These are phyloP conservation scores for Sus scrofa DNA, from an alignment of 2,113 vertebrate species.

Conservation along the genomic window DNA sequence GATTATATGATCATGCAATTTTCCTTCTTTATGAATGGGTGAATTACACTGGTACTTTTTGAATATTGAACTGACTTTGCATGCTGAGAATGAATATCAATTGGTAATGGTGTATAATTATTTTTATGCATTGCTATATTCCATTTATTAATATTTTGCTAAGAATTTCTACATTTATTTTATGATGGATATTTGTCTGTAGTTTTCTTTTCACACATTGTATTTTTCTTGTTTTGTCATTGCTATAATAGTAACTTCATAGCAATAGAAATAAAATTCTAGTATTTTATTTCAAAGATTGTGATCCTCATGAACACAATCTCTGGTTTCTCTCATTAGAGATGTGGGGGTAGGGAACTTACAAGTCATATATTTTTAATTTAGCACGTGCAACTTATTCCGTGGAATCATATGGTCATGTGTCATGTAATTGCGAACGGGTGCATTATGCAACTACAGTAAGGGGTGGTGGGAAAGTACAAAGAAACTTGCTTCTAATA, in stretches of 20 bases:
- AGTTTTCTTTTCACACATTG: neutral
- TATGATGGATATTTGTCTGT: neutral
- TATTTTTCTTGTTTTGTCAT: neutral
- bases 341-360: neutral
- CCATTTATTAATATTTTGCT: neutral
- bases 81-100: neutral
- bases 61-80: neutral
- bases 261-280: neutral
- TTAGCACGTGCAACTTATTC: neutral
- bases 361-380: neutral
- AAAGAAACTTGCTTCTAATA: neutral
- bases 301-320: neutral
- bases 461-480: neutral
- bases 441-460: neutral
- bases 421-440: neutral
- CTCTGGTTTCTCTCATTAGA: neutral
- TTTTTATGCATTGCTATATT: neutral
- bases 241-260: neutral
- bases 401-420: neutral
- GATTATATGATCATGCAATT: neutral
- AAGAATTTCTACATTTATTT: neutral
- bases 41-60: neutral
- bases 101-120: neutral
- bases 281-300: neutral
- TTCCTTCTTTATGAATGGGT: neutral